Conservation (phyloP, 2,888 invertebrate genomes). For the Druceiella hillmani region DNA sequence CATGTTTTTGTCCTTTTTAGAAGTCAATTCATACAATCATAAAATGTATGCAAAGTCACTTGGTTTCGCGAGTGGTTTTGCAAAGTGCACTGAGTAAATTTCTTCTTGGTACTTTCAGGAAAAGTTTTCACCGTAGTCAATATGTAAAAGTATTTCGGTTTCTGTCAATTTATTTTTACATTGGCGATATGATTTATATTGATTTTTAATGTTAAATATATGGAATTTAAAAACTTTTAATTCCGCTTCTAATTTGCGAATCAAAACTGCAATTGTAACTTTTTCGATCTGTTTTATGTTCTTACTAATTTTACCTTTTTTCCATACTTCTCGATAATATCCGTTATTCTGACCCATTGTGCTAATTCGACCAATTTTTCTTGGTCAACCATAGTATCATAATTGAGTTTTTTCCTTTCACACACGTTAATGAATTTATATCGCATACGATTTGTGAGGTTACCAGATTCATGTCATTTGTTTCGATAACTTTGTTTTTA, state of each 20-base stretch:
- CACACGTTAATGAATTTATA: constrained; percentile 5
- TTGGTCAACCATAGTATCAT: neutral
- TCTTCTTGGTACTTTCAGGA: constrained; percentile 3
- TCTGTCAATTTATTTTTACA: constrained; percentile 1
- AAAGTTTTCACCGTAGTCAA: constrained; percentile 1
- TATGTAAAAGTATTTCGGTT: constrained; percentile 2
- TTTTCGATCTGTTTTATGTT: constrained; percentile 2
- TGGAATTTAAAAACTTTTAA: constrained; percentile 3
- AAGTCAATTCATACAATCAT: constrained; percentile 2
- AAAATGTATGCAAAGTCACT: constrained; percentile 1
- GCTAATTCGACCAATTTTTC: constrained; percentile 1
- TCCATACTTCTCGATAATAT: constrained; percentile 3
- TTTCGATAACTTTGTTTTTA: constrained; percentile 11
- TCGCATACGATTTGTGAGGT: constrained; percentile 7
- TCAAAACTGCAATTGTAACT: constrained; percentile 1
- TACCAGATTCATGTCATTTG: constrained; percentile 10
- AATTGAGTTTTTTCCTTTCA: neutral
- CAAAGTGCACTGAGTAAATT: constrained; percentile 2
- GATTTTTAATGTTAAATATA: constrained; percentile 3
- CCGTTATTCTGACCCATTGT: constrained; percentile 2
- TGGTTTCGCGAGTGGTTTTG: constrained; percentile 1
- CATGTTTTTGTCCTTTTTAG: neutral
- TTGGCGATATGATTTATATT: constrained; percentile 3
- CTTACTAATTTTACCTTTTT: constrained; percentile 4
- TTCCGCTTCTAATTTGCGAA: constrained; percentile 1